phyloP scores from a whole-genome alignment of 1,140 invertebrate genomes.

The Dendroctonus ponderosae region DNA sequence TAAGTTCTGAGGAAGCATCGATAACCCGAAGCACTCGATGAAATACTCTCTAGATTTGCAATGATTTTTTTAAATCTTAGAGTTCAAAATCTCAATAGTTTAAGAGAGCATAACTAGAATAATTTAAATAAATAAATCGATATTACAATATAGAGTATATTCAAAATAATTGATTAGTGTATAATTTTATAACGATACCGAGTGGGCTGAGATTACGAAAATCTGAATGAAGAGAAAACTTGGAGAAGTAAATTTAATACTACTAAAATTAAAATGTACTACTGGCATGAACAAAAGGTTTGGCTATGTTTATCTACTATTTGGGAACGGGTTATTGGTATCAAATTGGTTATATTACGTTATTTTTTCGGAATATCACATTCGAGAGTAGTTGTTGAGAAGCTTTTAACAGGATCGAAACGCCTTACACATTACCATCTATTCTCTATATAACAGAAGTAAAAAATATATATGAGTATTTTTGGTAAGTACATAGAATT shows the following conservation, averaged over 20 bases:
- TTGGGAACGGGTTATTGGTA: constrained; percentile 34
- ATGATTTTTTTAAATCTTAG: neutral
- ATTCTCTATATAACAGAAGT: neutral
- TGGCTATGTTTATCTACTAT: constrained; percentile 41
- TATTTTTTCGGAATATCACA: constrained; percentile 21
- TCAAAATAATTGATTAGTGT: no score
- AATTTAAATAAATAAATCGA: constrained; percentile 23
- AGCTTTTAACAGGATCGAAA: no score
- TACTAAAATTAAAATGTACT: constrained; percentile 43
- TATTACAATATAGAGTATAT: no score
- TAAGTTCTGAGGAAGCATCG: no score
- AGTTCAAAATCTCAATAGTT: constrained; percentile 11
- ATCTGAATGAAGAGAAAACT: neutral
- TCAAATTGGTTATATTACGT: constrained; percentile 11
- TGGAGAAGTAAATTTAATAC: constrained; percentile 15
- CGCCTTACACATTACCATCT: no score
- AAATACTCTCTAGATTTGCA: no score
- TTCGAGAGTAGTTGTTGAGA: constrained; percentile 2
- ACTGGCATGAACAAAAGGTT: constrained; percentile 45
- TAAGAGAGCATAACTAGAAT: constrained; percentile 23
- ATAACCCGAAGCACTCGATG: no score
- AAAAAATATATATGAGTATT: constrained; percentile 14
- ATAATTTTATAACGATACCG: no score
- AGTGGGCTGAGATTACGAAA: no score
- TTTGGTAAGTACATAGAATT: constrained; percentile 7